These are phyloP conservation scores for Ammodytes dubius DNA, from an alignment of 2,113 vertebrate genomes.

Conservation along the genomic window DNA sequence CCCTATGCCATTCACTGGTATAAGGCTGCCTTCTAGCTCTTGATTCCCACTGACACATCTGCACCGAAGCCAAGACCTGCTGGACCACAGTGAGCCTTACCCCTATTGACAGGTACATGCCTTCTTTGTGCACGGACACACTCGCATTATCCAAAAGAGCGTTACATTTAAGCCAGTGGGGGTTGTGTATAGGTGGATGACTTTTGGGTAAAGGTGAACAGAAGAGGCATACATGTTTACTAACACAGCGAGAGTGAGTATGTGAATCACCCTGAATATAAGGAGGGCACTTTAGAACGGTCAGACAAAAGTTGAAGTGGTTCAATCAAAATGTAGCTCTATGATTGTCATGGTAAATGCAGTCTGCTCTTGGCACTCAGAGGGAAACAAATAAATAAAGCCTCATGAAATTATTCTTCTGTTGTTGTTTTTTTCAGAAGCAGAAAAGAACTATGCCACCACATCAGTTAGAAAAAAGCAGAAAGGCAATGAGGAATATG, in stretches of 20 bases:
- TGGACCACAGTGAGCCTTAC: conserved; percentile 54
- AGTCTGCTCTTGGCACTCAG: conserved; percentile 25
- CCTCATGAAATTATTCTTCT: conserved; percentile 57
- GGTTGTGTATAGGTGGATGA: conserved; percentile 46
- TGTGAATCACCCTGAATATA: conserved; percentile 49
- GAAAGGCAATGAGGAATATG: conserved; percentile 17
- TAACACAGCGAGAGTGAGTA: not conserved
- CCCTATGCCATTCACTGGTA: conserved; percentile 30
- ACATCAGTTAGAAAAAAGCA: conserved; percentile 15
- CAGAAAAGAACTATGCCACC: conserved; percentile 7
- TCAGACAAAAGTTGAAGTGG: conserved; percentile 33
- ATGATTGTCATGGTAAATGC: conserved; percentile 40
- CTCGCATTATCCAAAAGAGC: conserved; percentile 58
- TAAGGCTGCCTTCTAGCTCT: conserved; percentile 44
- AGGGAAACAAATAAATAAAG: conserved; percentile 6
- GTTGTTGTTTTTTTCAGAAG: conserved; percentile 9
- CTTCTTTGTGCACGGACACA: conserved; percentile 32
- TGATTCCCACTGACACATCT: conserved; percentile 63
- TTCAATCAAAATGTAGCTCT: conserved; percentile 43
- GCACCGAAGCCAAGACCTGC: conserved; percentile 55
- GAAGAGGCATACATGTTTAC: conserved; percentile 33
- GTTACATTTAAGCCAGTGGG: conserved; percentile 37
- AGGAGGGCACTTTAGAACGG: conserved; percentile 38
- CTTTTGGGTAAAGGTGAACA: conserved; percentile 65
- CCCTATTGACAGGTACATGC: conserved; percentile 64